Evolutionary conservation across 2,888 invertebrate genomes (phyloP).

Genomic region (Microchrysa polita): DNA sequence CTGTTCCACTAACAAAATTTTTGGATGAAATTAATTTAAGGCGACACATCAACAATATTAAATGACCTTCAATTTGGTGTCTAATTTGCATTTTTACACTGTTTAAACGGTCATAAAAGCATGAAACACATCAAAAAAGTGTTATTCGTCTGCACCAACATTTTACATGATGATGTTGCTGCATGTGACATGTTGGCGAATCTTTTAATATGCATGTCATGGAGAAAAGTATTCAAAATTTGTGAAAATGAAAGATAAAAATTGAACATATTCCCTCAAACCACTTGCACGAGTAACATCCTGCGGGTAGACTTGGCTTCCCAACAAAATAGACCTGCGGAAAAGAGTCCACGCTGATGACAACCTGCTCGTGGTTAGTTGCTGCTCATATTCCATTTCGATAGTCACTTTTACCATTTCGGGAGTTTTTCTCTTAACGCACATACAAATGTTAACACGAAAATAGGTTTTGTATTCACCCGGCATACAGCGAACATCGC

Average conservation of each 20-base stretch:
- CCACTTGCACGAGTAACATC: neutral
- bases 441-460: conserved; percentile 29
- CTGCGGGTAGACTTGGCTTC: neutral
- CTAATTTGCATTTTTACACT: conserved; percentile 17
- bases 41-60: neutral
- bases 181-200: conserved; percentile 14
- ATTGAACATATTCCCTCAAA: conserved; percentile 25
- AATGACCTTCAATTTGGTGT: conserved; percentile 13
- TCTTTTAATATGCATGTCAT: conserved; percentile 19
- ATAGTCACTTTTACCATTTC: neutral
- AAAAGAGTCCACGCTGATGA: too few relatives aligned
- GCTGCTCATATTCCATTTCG: neutral
- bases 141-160: neutral
- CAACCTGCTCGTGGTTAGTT: conserved; percentile 1
- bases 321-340: neutral
- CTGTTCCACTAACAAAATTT: neutral
- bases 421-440: neutral
- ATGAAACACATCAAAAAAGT: neutral
- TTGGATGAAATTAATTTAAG: conserved; percentile 14
- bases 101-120: neutral
- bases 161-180: neutral
- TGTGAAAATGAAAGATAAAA: conserved; percentile 35
- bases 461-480: conserved; percentile 34
- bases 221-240: conserved; percentile 25
- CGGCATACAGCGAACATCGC: neutral